Percentiles rank a stretch among this genome's conserved stretches.
These are phyloP conservation scores for Tor tambroides DNA, from an alignment of 2,113 vertebrate genomes.

Conservation along the genomic window DNA sequence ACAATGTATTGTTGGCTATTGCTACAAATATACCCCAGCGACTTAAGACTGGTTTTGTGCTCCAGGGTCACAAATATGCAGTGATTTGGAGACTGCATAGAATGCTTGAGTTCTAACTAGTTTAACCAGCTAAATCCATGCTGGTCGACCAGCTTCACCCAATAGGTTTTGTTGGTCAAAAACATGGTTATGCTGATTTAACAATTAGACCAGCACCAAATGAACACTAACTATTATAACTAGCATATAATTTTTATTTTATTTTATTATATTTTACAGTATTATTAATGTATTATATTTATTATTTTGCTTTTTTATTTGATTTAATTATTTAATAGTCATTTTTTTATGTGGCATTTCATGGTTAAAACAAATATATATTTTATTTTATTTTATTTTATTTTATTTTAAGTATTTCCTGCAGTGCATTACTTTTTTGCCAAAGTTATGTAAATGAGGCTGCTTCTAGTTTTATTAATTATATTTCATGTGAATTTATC, in stretches of 20 bases:
- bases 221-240: neutral
- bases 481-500: neutral
- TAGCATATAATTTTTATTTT: too few relatives aligned
- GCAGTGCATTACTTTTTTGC: too few relatives aligned
- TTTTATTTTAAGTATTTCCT: neutral
- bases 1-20: too few relatives aligned
- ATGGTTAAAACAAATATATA: neutral
- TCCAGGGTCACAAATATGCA: too few relatives aligned
- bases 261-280: too few relatives aligned
- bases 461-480: neutral
- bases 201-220: neutral
- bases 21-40: too few relatives aligned
- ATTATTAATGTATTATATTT: too few relatives aligned
- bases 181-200: neutral
- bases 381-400: neutral
- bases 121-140: neutral
- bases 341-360: neutral
- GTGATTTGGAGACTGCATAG: too few relatives aligned
- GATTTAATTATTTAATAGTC: too few relatives aligned
- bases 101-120: neutral
- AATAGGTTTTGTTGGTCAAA: neutral
- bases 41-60: too few relatives aligned
- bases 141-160: neutral
- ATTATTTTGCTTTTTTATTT: too few relatives aligned
- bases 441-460: neutral